phyloP scores from a whole-genome alignment of 2,113 vertebrate genomes.

The Myocastor coypus region DNA sequence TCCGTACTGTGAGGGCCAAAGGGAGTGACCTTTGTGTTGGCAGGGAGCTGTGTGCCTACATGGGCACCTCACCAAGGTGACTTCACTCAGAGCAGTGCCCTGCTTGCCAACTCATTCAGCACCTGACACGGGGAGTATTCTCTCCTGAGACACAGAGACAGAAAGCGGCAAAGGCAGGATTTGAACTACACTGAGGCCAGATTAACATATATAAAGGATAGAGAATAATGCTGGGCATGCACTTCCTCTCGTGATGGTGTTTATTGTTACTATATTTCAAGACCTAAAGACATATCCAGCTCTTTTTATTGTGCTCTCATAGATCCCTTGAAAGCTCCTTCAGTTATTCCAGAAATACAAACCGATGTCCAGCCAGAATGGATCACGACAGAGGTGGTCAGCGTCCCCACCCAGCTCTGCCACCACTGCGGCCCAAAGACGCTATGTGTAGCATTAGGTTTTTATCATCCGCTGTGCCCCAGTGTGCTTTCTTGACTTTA shows the following conservation, averaged over 20 bases:
- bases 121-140: background rate
- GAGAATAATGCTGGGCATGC: background rate
- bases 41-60: background rate
- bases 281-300: background rate
- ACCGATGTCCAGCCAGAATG: background rate
- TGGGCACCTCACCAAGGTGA: background rate
- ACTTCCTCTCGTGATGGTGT: background rate
- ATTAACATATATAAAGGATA: background rate
- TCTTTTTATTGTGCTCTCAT: background rate
- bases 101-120: background rate
- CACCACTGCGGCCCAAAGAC: background rate
- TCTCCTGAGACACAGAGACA: background rate
- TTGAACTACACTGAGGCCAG: background rate
- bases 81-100: background rate
- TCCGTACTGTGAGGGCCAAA: background rate
- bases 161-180: background rate
- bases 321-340: background rate
- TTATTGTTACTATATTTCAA: background rate
- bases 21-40: background rate
- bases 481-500: background rate
- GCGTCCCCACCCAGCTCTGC: no score
- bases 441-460: fast-evolving
- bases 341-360: background rate
- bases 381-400: background rate
- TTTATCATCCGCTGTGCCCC: background rate